phyloP scores from a whole-genome alignment of 1,140 invertebrate species.

The Euura lappo region DNA sequence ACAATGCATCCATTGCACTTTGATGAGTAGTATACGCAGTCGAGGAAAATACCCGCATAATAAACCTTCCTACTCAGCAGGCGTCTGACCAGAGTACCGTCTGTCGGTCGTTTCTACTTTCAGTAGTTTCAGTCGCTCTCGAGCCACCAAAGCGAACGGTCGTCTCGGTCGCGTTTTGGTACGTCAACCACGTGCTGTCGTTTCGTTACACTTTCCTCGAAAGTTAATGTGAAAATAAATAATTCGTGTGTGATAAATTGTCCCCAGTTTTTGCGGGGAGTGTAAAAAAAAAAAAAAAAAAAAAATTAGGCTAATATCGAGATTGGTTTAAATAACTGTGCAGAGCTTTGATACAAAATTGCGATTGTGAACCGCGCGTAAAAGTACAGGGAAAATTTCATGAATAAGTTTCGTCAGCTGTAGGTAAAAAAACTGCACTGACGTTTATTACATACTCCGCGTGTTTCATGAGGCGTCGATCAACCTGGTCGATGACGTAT shows the following conservation, averaged over 20 bases:
- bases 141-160: constrained; percentile 1
- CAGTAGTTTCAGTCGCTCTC: not conserved
- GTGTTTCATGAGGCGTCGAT: not conserved
- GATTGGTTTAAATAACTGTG: too few species aligned
- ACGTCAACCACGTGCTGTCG: not conserved
- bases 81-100: not conserved
- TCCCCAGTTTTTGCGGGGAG: too few species aligned
- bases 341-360: not conserved
- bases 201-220: too few species aligned
- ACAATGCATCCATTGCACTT: too few species aligned
- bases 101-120: constrained; percentile 3
- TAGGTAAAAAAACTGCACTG: not conserved
- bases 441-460: not conserved
- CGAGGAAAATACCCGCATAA: too few species aligned
- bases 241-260: too few species aligned
- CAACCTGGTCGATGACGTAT: not conserved
- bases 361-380: not conserved
- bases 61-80: not conserved
- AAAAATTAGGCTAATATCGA: too few species aligned
- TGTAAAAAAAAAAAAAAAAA: too few species aligned
- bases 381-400: not conserved
- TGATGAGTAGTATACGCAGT: too few species aligned
- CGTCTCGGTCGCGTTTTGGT: not conserved
- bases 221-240: too few species aligned
- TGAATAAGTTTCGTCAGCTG: not conserved